Percentiles rank a stretch among this genome's conserved stretches.
Conservation (phyloP, 2,888 invertebrate species). For the Philopedon plagiatum region DNA sequence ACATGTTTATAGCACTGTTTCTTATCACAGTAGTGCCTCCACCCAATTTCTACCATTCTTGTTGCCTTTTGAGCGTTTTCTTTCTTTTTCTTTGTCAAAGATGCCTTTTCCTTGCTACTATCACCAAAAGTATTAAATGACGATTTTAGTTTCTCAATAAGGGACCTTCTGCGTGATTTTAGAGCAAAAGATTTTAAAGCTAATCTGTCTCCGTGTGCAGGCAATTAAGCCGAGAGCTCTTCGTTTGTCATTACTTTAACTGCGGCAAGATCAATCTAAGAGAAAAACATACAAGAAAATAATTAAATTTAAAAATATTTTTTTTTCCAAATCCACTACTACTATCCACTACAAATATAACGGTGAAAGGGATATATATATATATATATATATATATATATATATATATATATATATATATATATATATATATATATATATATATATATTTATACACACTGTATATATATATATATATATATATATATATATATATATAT, state of each 20-base stretch:
- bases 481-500: too few relatives aligned
- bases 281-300: too few relatives aligned
- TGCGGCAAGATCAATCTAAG: slow-evolving; percentile 1
- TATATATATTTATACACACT: too few relatives aligned
- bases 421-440: too few relatives aligned
- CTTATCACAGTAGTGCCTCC: not conserved
- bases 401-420: too few relatives aligned
- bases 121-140: slow-evolving; percentile 1
- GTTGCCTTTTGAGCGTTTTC: not conserved
- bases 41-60: not conserved
- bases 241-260: not conserved
- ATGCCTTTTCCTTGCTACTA: not conserved
- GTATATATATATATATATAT: too few relatives aligned
- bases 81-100: not conserved
- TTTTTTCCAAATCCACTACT: too few relatives aligned
- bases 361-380: not conserved
- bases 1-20: not conserved
- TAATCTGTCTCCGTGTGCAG: not conserved
- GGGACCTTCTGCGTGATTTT: not conserved
- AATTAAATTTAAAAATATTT: too few relatives aligned
- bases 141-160: not conserved
- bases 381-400: too few relatives aligned
- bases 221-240: not conserved
- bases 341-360: too few relatives aligned
- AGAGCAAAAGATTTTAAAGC: not conserved